Conservation (phyloP, 2,888 invertebrate genomes). For the Sinotaia quadrata region DNA sequence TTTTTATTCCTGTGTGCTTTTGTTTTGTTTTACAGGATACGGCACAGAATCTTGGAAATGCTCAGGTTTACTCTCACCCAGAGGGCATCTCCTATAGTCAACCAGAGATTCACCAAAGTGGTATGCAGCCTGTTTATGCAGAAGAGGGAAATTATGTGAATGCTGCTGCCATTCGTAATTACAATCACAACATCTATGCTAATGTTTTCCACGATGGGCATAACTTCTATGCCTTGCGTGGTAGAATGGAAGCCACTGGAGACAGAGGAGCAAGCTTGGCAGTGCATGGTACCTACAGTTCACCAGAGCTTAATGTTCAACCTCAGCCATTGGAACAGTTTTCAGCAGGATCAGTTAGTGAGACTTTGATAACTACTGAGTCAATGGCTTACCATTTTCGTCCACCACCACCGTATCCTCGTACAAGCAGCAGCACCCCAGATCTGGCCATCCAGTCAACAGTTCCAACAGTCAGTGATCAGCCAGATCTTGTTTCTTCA, state of each 20-base stretch:
- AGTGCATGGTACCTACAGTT: slow-evolving; percentile 70
- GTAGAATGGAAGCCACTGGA: slow-evolving; percentile 22
- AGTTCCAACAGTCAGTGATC: slow-evolving; percentile 75
- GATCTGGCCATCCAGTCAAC: slow-evolving; percentile 79
- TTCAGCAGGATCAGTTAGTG: slow-evolving; percentile 40
- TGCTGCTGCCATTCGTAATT: slow-evolving; percentile 52
- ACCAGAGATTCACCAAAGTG: slow-evolving; percentile 54
- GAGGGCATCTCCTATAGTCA: slow-evolving; percentile 53
- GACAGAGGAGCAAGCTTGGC: slow-evolving; percentile 48
- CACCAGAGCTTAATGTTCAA: slow-evolving; percentile 69
- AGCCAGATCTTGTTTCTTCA: slow-evolving; percentile 20
- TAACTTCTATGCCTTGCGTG: slow-evolving; percentile 39
- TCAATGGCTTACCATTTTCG: slow-evolving; percentile 81
- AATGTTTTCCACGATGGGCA: slow-evolving; percentile 53
- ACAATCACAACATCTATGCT: slow-evolving; percentile 55
- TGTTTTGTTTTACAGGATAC: slow-evolving; percentile 41
- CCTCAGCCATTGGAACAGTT: slow-evolving; percentile 54
- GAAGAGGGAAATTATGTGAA: slow-evolving; percentile 55
- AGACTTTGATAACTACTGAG: slow-evolving; percentile 67
- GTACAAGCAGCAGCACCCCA: slow-evolving; percentile 84
- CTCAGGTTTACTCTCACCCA: slow-evolving; percentile 54
- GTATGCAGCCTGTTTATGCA: slow-evolving; percentile 58
- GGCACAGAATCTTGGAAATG: slow-evolving; percentile 43
- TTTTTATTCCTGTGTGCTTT: too few relatives aligned
- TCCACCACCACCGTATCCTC: slow-evolving; percentile 85